Percentiles rank a stretch among this genome's conserved stretches.
Evolutionary conservation across 2,888 invertebrate species (phyloP).

Genomic region (Petrolisthes manimaculis): DNA sequence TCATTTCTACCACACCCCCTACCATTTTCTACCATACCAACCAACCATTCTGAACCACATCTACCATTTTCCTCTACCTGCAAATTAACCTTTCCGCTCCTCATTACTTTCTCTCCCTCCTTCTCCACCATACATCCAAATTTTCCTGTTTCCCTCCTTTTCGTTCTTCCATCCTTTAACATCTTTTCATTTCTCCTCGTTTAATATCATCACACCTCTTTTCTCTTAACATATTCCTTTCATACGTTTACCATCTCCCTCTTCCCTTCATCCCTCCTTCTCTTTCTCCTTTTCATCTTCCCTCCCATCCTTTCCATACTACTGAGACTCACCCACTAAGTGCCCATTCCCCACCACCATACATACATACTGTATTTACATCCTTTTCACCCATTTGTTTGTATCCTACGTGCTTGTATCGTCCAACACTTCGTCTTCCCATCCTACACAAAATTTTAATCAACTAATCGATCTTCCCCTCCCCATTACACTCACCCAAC

Average conservation of each 20-base stretch:
- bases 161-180: background rate
- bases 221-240: background rate
- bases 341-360: too few relatives aligned
- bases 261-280: background rate
- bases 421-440: background rate
- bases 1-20: too few relatives aligned
- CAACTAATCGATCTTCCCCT: background rate
- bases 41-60: too few relatives aligned
- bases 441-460: background rate
- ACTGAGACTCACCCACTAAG: too few relatives aligned
- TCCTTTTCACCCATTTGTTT: too few relatives aligned
- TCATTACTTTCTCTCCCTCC: background rate
- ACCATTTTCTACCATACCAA: too few relatives aligned
- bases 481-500: slow-evolving; percentile 5
- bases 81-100: too few relatives aligned
- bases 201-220: background rate
- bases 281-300: background rate
- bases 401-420: too few relatives aligned
- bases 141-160: background rate
- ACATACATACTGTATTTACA: too few relatives aligned
- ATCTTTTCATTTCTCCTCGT: background rate
- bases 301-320: background rate
- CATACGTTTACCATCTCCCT: background rate
- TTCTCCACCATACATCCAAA: background rate
- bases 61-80: too few relatives aligned